Conservation (phyloP, 2,797 vertebrate genomes). For the Scarus forsteni region DNA sequence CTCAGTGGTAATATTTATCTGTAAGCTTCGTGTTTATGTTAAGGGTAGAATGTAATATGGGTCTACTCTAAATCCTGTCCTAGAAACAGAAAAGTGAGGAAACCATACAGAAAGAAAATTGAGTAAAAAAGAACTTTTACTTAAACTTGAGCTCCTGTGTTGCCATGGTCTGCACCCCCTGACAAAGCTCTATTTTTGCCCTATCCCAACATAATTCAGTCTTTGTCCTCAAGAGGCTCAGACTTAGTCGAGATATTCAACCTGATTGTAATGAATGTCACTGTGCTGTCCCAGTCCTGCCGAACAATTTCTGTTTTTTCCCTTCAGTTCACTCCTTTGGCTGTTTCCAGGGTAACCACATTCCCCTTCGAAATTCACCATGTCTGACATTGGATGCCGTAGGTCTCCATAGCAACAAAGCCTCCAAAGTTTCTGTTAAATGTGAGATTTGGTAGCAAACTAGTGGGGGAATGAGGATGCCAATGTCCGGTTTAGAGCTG, state of each 20-base stretch:
- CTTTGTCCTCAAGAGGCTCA: conserved; percentile 16
- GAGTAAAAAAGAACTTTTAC: no score
- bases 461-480: conserved; percentile 30
- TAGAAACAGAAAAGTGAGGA: no score
- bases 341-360: conserved; percentile 84
- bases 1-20: no score
- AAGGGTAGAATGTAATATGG: no score
- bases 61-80: no score
- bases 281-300: conserved; percentile 28
- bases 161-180: neutral
- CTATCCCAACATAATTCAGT: conserved; percentile 12
- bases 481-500: conserved; percentile 12
- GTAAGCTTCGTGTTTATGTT: no score
- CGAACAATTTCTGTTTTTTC: conserved; percentile 36
- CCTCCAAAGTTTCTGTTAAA: conserved; percentile 60
- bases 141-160: no score
- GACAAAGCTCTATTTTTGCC: conserved; percentile 1
- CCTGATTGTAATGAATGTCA: conserved; percentile 27
- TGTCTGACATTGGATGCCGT: conserved; percentile 75
- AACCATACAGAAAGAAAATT: no score
- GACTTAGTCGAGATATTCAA: conserved; percentile 22
- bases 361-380: conserved; percentile 71
- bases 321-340: conserved; percentile 64
- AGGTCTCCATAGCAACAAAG: conserved; percentile 79
- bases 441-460: conserved; percentile 52